Percentiles rank a stretch among this genome's conserved stretches.
Conservation (phyloP, 2,797 vertebrate species). For the Malacoctenus gilli region DNA sequence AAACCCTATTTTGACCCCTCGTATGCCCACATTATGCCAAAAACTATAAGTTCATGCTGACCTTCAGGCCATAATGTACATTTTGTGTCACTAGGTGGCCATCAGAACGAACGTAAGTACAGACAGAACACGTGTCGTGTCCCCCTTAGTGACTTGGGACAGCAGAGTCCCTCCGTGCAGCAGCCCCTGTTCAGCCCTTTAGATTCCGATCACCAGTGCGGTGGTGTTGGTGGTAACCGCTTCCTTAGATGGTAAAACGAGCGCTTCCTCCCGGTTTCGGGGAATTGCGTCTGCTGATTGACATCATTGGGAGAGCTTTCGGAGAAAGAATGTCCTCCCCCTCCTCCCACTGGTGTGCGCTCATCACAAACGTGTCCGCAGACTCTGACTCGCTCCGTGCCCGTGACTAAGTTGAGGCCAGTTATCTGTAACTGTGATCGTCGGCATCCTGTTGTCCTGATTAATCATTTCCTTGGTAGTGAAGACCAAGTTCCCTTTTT, state of each 20-base stretch:
- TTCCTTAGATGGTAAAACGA: slow-evolving; percentile 23
- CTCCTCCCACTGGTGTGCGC: neutral
- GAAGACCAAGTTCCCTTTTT: no score
- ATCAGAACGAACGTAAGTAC: slow-evolving; percentile 32
- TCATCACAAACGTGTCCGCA: slow-evolving; percentile 9
- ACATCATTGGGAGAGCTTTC: neutral
- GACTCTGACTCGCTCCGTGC: neutral
- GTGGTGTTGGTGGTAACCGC: slow-evolving; percentile 6
- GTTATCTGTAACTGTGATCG: neutral
- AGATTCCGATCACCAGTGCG: neutral
- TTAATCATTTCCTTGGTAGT: neutral
- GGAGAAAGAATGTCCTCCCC: neutral
- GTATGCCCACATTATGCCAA: no score
- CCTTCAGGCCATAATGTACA: neutral
- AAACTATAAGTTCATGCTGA: no score
- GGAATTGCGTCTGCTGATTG: slow-evolving; percentile 1
- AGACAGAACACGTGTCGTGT: neutral
- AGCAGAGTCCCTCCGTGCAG: no score
- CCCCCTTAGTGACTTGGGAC: neutral
- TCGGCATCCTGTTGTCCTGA: slow-evolving; percentile 5
- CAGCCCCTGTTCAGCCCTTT: no score
- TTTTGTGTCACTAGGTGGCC: slow-evolving; percentile 16
- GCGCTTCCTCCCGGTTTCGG: slow-evolving; percentile 1
- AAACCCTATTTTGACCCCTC: no score
- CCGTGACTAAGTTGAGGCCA: slow-evolving; percentile 3